Evolutionary conservation across 2,797 vertebrate genomes (phyloP).

Genomic region (Echiichthys vipera): DNA sequence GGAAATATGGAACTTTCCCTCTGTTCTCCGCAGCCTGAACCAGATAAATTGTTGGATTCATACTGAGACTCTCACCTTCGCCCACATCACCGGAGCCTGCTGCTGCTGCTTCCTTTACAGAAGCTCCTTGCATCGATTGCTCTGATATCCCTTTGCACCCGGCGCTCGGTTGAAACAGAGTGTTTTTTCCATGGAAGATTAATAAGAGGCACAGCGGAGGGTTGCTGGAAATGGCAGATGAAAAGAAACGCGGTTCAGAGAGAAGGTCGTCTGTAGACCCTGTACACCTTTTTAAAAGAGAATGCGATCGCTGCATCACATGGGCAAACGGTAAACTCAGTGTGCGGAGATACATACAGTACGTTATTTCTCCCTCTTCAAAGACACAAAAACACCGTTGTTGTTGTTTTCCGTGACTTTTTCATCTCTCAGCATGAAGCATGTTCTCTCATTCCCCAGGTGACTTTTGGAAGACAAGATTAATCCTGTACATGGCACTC

Average conservation of each 20-base stretch:
- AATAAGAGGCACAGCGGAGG: slow-evolving; percentile 66
- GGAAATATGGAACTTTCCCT: slow-evolving; percentile 59
- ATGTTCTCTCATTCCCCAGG: slow-evolving; percentile 49
- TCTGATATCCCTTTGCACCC: slow-evolving; percentile 63
- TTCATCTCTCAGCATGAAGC: slow-evolving; percentile 33
- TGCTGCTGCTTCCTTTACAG: slow-evolving; percentile 60
- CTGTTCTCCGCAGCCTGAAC: slow-evolving; percentile 46
- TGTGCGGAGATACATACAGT: slow-evolving; percentile 6
- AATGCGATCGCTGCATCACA: slow-evolving; percentile 40
- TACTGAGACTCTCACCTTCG: slow-evolving; percentile 68
- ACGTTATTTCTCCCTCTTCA: slow-evolving; percentile 3
- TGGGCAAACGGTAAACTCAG: slow-evolving; percentile 22
- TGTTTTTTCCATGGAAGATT: slow-evolving; percentile 56
- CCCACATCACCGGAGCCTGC: slow-evolving; percentile 46
- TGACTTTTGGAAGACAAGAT: slow-evolving; percentile 46
- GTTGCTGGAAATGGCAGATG: slow-evolving; percentile 57
- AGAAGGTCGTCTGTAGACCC: slow-evolving; percentile 59
- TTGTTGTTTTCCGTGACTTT: slow-evolving; percentile 9
- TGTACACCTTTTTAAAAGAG: slow-evolving; percentile 56
- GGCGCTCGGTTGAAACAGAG: slow-evolving; percentile 19
- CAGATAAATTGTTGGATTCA: slow-evolving; percentile 62
- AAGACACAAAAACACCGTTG: slow-evolving; percentile 19
- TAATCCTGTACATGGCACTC: slow-evolving; percentile 39
- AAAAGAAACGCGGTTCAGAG: slow-evolving; percentile 65
- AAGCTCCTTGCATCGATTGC: slow-evolving; percentile 66